Conservation (phyloP, 1,140 invertebrate species). For the Mycetomoellerius zeteki region DNA sequence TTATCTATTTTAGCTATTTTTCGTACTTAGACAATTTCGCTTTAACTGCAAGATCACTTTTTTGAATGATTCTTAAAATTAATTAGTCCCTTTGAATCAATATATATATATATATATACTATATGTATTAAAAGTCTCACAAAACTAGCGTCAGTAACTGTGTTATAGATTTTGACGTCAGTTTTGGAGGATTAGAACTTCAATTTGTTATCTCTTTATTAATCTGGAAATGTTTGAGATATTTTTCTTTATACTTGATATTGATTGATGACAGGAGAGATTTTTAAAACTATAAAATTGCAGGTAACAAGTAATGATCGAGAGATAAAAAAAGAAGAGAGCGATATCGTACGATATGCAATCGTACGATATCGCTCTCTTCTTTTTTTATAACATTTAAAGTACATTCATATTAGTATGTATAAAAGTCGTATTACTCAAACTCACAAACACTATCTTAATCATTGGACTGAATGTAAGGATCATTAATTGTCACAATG, state of each 20-base stretch:
- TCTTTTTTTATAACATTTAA: constrained; percentile 31
- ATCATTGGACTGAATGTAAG: not conserved
- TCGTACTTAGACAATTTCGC: too few species aligned
- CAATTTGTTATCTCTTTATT: not conserved
- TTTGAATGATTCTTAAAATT: too few species aligned
- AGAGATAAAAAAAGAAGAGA: too few species aligned
- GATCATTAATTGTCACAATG: not conserved
- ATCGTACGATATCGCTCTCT: not conserved
- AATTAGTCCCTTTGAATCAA: too few species aligned
- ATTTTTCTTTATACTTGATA: not conserved
- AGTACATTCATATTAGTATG: constrained; percentile 53
- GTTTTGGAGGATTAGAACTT: too few species aligned
- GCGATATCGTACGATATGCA: not conserved
- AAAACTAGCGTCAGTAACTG: too few species aligned
- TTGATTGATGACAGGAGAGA: not conserved
- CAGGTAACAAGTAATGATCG: not conserved
- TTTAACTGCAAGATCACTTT: too few species aligned
- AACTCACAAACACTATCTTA: constrained; percentile 1
- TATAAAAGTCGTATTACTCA: constrained; percentile 3
- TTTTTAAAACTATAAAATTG: not conserved
- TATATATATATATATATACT: too few species aligned
- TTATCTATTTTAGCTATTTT: too few species aligned
- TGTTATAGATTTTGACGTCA: too few species aligned
- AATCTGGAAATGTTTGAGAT: not conserved
- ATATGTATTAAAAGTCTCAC: too few species aligned